Base-by-base conservation (phyloP, 53 echinoderm and acorn worm genomes). In the Pentamera pediparva region DNA sequence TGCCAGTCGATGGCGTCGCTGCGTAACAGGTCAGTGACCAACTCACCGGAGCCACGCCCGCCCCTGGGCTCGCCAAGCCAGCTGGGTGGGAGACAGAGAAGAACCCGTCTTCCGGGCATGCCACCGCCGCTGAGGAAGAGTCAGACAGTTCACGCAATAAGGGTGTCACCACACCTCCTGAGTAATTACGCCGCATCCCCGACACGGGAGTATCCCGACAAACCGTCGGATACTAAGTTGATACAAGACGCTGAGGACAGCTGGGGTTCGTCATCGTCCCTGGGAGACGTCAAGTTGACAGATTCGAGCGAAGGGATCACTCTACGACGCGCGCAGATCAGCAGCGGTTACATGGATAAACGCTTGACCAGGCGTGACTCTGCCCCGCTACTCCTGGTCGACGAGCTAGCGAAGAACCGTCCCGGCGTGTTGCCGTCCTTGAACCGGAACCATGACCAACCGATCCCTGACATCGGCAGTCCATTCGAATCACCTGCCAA, bases 41-140 rank as follows among this genome's bases (percentile, higher is more conserved):
- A 72, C 32, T 72, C 54, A 52, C 54, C 73, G 22, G 73, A 72
- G 26, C 73, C 73, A 22, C 27, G 52, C 22, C 73, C 52, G 1
- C 52, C 73, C 10, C 24, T 10, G 12, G 36, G 22, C 35, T 54
- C 73, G 6, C 51, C 29, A 5, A 52, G 38, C 33, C 59, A 49
- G 3, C 49, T 24, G 60, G 69, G 80, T 25, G 70, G 72, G 21
- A 28, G 54, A 29, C 80, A 49, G 54, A 56, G 89, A 32, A 62
- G 86, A 4, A 56, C 80, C 4, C 86, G 83, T 0, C 59, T 92
- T 37, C 92, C 92, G 3, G 84, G 85, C 1, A 92, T 86, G 89
- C 92, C 89, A 6, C 89, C 89, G 12, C 89, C 92, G 10, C 76
- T 92, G 5, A 82, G 65, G 26, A 92, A 92, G 38, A 86, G 89